These are phyloP conservation scores for Oscheius sp. DNA, from an alignment of 2,888 invertebrate genomes.

Conservation along the genomic window DNA sequence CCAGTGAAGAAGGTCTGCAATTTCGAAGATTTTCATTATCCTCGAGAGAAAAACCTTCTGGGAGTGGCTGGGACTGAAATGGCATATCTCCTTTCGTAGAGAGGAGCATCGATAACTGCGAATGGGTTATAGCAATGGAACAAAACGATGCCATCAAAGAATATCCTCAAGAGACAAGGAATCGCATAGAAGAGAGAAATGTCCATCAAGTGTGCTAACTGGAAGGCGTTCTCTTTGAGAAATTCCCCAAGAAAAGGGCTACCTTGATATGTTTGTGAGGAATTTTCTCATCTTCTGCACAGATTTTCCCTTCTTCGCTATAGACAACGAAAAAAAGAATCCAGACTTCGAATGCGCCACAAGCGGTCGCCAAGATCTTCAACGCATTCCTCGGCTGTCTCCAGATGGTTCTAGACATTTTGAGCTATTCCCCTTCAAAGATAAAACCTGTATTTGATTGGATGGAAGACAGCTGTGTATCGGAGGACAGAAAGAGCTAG, in stretches of 20 bases:
- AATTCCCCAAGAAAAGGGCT: not conserved
- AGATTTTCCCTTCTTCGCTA: conserved; percentile 39
- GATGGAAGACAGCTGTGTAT: conserved; percentile 67
- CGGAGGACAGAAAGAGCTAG: conserved; percentile 61
- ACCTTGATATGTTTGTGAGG: conserved; percentile 34
- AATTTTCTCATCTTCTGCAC: conserved; percentile 34
- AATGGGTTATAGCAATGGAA: conserved; percentile 61
- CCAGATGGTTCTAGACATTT: conserved; percentile 67
- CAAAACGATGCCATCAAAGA: conserved; percentile 62
- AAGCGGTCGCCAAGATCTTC: conserved; percentile 45
- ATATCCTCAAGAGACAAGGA: conserved; percentile 58
- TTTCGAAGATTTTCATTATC: not conserved
- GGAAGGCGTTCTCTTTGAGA: too few species aligned
- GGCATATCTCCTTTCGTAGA: conserved; percentile 45
- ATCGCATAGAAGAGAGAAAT: conserved; percentile 64
- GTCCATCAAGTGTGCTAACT: conserved; percentile 62
- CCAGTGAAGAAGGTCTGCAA: conserved; percentile 21
- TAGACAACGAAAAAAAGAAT: conserved; percentile 60
- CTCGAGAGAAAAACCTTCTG: conserved; percentile 27
- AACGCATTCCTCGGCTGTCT: conserved; percentile 65
- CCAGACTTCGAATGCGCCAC: conserved; percentile 56
- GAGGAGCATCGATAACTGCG: conserved; percentile 40
- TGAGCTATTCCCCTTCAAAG: too few species aligned
- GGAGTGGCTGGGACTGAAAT: conserved; percentile 41
- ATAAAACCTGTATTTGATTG: conserved; percentile 64